Percentiles rank a stretch among this genome's conserved stretches.
Conservation (phyloP, 2,888 invertebrate species). For the Nemoura dubitans region DNA sequence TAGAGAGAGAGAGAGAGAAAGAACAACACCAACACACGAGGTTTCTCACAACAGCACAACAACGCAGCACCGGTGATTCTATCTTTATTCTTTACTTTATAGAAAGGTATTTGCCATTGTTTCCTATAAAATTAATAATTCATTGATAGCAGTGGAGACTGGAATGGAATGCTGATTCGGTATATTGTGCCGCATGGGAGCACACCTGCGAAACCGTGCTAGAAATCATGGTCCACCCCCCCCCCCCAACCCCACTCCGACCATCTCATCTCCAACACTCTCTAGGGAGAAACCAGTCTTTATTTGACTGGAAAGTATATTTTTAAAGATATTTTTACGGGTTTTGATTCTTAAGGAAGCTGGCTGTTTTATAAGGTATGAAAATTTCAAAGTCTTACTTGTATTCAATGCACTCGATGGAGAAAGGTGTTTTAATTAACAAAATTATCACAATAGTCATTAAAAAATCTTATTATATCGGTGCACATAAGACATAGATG, state of each 20-base stretch:
- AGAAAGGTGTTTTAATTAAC: neutral
- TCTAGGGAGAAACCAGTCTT: neutral
- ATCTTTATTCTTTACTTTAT: no score
- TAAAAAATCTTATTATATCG: neutral
- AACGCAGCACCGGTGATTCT: no score
- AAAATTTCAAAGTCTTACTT: neutral
- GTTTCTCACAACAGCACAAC: no score
- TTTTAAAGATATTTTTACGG: neutral
- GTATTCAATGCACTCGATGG: neutral
- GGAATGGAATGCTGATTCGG: neutral
- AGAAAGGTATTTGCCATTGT: neutral
- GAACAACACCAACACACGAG: no score
- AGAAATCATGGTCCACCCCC: neutral
- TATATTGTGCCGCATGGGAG: neutral
- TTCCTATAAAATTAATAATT: conserved; percentile 5
- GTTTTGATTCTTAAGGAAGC: no score
- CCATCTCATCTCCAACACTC: neutral
- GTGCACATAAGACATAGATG: no score
- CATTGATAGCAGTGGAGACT: neutral
- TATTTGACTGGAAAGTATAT: neutral
- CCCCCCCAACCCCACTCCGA: neutral
- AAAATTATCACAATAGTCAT: neutral
- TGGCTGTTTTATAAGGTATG: neutral
- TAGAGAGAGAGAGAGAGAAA: no score
- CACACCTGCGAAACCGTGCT: neutral